Evolutionary conservation across 2,113 vertebrate genomes (phyloP).

Genomic region (Lethenteron camtschaticum): DNA sequence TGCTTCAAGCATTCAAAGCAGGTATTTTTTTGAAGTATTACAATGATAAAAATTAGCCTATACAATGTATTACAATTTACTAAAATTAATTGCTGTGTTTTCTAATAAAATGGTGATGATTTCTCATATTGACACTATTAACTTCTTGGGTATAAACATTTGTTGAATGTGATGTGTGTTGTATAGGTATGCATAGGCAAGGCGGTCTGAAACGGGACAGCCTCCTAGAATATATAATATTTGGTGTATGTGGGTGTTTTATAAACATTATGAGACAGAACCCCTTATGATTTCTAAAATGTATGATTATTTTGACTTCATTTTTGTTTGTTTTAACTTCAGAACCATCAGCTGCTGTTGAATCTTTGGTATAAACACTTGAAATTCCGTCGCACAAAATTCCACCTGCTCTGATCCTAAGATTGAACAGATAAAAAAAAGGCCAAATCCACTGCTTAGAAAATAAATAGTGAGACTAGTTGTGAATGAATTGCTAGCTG

Average conservation of each 20-base stretch:
- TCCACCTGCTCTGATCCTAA: too few relatives aligned
- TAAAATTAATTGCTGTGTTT: not conserved
- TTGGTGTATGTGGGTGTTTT: constrained; percentile 6
- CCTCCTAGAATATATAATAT: constrained; percentile 5
- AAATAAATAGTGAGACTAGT: constrained; percentile 7
- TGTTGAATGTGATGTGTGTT: not conserved
- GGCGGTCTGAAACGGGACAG: not conserved
- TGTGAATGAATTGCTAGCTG: not conserved
- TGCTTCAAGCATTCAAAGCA: constrained; percentile 3
- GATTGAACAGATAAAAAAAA: constrained; percentile 7
- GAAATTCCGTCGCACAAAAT: not conserved
- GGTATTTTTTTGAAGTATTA: constrained; percentile 1
- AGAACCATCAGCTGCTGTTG: too few relatives aligned
- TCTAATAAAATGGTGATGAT: constrained; percentile 2
- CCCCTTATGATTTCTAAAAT: not conserved
- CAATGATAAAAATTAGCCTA: not conserved
- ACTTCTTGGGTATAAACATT: constrained; percentile 6
- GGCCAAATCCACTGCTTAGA: constrained; percentile 7
- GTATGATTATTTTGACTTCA: not conserved
- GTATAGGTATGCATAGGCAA: not conserved
- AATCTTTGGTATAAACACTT: not conserved
- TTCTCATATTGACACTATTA: not conserved
- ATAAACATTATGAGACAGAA: constrained; percentile 3
- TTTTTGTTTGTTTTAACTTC: too few relatives aligned
- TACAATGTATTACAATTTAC: not conserved